These are phyloP conservation scores for Ditula angustiorana DNA, from an alignment of 2,888 invertebrate species.

Conservation along the genomic window DNA sequence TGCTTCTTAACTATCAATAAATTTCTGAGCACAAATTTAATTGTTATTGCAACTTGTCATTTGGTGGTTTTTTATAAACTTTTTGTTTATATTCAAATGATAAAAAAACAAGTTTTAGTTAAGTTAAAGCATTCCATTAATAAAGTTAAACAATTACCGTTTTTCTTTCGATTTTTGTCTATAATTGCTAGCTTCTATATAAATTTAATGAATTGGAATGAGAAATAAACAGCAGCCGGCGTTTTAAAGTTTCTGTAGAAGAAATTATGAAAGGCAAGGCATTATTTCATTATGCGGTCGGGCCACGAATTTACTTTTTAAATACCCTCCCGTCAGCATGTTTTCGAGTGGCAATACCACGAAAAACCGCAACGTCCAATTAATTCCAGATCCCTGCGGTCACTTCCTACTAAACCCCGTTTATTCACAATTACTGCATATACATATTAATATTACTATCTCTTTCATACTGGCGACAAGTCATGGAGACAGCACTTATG, in stretches of 20 bases:
- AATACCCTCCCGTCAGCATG: constrained; percentile 5
- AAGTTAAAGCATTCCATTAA: too few relatives aligned
- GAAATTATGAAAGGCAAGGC: background rate
- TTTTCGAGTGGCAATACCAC: constrained; percentile 17
- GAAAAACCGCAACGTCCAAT: constrained; percentile 30
- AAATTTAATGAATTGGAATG: too few relatives aligned
- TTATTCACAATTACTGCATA: constrained; percentile 3
- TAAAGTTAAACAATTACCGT: too few relatives aligned
- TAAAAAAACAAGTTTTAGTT: too few relatives aligned
- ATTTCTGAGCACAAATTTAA: too few relatives aligned
- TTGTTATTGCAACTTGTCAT: too few relatives aligned
- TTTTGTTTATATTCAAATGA: too few relatives aligned
- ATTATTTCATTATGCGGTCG: constrained; percentile 2
- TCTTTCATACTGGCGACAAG: background rate
- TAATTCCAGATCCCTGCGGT: constrained; percentile 20
- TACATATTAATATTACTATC: background rate
- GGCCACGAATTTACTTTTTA: constrained; percentile 13
- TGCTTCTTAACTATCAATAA: too few relatives aligned
- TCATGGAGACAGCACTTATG: constrained; percentile 6
- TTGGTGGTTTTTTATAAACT: too few relatives aligned
- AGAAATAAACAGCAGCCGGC: background rate
- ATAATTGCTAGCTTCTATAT: background rate
- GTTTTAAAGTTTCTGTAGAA: background rate
- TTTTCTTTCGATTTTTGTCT: background rate
- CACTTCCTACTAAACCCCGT: background rate